phyloP scores from a whole-genome alignment of 2,113 vertebrate species.

The Xyrauchen texanus region DNA sequence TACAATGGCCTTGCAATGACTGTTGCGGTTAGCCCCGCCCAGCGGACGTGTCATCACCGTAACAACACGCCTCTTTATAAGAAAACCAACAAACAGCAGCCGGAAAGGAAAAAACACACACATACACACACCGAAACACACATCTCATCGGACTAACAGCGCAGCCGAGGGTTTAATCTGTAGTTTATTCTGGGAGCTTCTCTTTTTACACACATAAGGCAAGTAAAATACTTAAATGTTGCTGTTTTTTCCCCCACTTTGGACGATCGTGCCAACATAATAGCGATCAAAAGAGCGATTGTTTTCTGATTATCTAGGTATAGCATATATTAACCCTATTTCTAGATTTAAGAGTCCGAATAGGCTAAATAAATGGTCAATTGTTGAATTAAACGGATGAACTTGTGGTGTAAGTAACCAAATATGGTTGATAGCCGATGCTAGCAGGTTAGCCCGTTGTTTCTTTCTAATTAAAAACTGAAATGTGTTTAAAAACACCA shows the following conservation, averaged over 20 bases:
- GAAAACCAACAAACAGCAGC: conserved; percentile 57
- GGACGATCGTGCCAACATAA: background rate
- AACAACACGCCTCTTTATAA: conserved; percentile 61
- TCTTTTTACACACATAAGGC: conserved; percentile 32
- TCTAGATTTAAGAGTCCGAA: background rate
- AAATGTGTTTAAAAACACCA: background rate
- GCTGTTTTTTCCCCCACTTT: background rate
- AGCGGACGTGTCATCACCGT: conserved; percentile 42
- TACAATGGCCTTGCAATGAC: conserved; percentile 15
- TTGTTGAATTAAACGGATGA: background rate
- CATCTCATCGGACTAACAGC: conserved; percentile 41
- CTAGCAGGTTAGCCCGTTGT: conserved; percentile 24
- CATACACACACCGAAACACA: conserved; percentile 7
- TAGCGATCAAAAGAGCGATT: background rate
- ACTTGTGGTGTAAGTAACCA: conserved; percentile 13
- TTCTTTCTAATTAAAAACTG: background rate
- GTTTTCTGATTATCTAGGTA: too few relatives aligned
- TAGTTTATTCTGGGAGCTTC: conserved; percentile 33
- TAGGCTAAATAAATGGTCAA: background rate
- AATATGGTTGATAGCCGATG: conserved; percentile 35
- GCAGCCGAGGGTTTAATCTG: background rate
- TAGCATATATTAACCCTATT: background rate
- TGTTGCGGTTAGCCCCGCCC: background rate
- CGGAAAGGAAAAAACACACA: background rate
- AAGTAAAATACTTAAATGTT: background rate